Percentiles rank a stretch among this genome's conserved stretches.
Evolutionary conservation across 2,113 vertebrate genomes (phyloP).

Genomic region (Eubucco bourcierii): DNA sequence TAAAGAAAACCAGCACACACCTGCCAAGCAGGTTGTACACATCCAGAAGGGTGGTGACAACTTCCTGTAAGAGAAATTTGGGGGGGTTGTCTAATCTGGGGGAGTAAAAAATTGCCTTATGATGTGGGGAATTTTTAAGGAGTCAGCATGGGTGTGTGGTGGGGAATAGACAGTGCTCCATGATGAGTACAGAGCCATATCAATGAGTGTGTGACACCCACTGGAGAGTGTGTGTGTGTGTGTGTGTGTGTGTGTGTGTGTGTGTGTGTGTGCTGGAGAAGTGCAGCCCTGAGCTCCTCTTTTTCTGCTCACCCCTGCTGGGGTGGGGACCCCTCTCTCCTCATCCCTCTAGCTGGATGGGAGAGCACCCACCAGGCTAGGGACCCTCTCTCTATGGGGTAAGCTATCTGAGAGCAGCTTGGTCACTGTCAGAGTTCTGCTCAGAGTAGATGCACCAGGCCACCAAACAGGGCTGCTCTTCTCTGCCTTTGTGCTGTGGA

Average conservation of each 20-base stretch:
- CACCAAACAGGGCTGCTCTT: background rate
- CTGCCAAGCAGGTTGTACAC: background rate
- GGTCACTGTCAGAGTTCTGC: fast-evolving
- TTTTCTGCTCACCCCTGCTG: background rate
- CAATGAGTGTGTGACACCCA: background rate
- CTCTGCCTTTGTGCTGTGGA: background rate
- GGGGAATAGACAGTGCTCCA: background rate
- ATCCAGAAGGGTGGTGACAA: background rate
- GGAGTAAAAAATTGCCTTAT: background rate
- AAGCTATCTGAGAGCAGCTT: background rate
- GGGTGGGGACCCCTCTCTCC: background rate
- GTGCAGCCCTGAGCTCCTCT: background rate
- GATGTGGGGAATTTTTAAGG: background rate
- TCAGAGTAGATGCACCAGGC: background rate
- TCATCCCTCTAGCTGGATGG: background rate
- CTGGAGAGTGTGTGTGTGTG: too few species aligned
- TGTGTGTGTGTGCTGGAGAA: background rate
- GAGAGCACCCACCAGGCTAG: background rate
- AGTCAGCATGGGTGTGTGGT: background rate
- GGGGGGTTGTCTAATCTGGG: background rate
- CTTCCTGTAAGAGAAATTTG: background rate
- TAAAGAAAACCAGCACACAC: background rate
- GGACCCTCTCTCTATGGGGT: fast-evolving
- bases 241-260: too few species aligned
- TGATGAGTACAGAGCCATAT: fast-evolving